Percentiles rank a stretch among this genome's conserved stretches.
Conservation (phyloP, 2,113 vertebrate species). For the Tetrax tetrax region DNA sequence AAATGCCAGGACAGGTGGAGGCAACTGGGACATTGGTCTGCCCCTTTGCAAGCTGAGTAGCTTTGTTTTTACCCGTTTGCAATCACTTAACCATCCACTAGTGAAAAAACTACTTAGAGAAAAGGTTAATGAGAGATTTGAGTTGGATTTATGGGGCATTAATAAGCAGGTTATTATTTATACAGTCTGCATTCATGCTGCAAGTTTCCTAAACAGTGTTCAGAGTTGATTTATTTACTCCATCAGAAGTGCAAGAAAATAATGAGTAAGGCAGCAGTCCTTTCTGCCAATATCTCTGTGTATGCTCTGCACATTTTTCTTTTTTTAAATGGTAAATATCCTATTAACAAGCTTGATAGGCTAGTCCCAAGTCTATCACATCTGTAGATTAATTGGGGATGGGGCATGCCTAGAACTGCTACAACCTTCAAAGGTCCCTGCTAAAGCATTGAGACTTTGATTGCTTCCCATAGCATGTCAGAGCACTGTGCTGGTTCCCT, state of each 20-base stretch:
- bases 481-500: neutral
- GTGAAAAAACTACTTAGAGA: neutral
- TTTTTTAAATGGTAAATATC: neutral
- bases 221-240: neutral
- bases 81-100: neutral
- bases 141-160: neutral
- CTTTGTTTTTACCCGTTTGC: neutral
- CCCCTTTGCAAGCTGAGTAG: neutral
- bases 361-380: neutral
- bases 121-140: constrained; percentile 6
- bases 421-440: neutral
- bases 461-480: neutral
- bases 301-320: neutral
- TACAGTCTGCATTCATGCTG: neutral
- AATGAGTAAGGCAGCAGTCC: neutral
- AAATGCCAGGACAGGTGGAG: neutral
- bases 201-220: neutral
- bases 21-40: neutral
- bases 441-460: neutral
- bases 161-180: constrained; percentile 19
- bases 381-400: neutral
- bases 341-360: neutral
- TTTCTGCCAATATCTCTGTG: neutral
- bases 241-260: neutral
- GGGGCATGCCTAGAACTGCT: neutral